phyloP scores from a whole-genome alignment of 2,888 invertebrate species.

The Cacoxenus indagator region DNA sequence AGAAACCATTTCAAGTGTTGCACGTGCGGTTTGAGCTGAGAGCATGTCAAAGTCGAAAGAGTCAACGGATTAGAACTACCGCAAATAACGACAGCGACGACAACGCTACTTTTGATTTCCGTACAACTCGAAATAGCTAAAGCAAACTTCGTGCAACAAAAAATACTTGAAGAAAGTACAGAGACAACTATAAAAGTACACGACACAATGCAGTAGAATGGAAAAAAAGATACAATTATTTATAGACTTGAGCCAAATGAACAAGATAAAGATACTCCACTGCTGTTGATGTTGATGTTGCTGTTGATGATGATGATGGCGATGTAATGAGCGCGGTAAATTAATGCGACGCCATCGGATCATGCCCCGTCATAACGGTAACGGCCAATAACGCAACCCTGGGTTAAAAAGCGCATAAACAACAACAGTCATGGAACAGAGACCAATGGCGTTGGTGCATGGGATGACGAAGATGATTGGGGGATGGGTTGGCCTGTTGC shows the following conservation, averaged over 20 bases:
- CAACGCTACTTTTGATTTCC: slow-evolving; percentile 7
- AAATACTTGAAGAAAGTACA: background rate
- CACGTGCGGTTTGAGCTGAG: slow-evolving; percentile 3
- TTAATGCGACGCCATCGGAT: slow-evolving; percentile 14
- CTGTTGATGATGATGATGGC: background rate
- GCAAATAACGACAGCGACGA: background rate
- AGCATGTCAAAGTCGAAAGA: background rate
- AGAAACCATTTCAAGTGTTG: slow-evolving; percentile 15
- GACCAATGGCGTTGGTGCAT: no score
- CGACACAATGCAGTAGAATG: background rate
- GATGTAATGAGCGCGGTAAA: background rate
- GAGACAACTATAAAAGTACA: background rate
- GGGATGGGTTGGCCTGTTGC: no score
- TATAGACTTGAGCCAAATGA: background rate
- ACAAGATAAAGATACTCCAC: background rate
- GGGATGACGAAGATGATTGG: no score
- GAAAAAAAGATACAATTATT: background rate
- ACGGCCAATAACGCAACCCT: slow-evolving; percentile 41
- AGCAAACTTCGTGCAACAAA: background rate
- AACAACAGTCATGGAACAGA: slow-evolving; percentile 14
- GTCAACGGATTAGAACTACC: background rate
- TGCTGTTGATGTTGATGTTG: background rate
- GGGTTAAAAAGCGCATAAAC: slow-evolving; percentile 50
- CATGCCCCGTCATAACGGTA: slow-evolving; percentile 27
- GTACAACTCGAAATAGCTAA: background rate